Evolutionary conservation across 2,888 invertebrate species (phyloP).

Genomic region (Drosophila neoperkinsi): DNA sequence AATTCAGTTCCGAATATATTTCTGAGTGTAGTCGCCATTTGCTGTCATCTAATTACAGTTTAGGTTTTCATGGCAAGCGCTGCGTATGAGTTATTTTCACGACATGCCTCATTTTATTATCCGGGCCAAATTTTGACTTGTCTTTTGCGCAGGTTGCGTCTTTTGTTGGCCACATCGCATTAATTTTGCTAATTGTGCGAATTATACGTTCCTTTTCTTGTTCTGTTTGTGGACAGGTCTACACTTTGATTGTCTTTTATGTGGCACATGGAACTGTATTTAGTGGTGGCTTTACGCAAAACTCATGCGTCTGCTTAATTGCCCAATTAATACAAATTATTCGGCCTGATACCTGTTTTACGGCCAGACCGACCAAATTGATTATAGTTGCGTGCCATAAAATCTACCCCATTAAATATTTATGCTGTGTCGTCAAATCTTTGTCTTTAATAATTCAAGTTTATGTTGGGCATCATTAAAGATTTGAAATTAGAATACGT

Average conservation of each 20-base stretch:
- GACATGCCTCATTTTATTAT: constrained; percentile 40
- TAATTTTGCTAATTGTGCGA: constrained; percentile 48
- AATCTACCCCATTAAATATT: constrained; percentile 23
- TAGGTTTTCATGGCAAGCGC: constrained; percentile 38
- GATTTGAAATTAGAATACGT: constrained; percentile 1
- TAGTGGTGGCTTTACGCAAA: constrained; percentile 4
- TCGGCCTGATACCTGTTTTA: constrained; percentile 7
- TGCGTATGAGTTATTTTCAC: constrained; percentile 59
- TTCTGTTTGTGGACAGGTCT: background rate
- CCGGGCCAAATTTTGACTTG: constrained; percentile 4
- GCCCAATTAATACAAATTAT: constrained; percentile 44
- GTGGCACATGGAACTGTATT: constrained; percentile 2
- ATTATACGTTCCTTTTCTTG: constrained; percentile 21
- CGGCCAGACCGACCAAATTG: constrained; percentile 7
- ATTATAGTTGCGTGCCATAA: constrained; percentile 17
- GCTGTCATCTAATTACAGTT: constrained; percentile 47
- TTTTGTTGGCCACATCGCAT: constrained; percentile 8
- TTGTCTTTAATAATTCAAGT: background rate
- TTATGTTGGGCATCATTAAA: background rate
- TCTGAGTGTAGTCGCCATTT: constrained; percentile 13
- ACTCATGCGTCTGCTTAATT: constrained; percentile 23
- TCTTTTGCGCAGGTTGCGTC: constrained; percentile 18
- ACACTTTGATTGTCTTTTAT: constrained; percentile 32
- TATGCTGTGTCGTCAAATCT: constrained; percentile 5
- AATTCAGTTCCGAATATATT: background rate